Evolutionary conservation across 2,888 invertebrate genomes (phyloP), one percentile per base, ranked within the genome.

Genomic region (Galerucella calmariensis): DNA sequence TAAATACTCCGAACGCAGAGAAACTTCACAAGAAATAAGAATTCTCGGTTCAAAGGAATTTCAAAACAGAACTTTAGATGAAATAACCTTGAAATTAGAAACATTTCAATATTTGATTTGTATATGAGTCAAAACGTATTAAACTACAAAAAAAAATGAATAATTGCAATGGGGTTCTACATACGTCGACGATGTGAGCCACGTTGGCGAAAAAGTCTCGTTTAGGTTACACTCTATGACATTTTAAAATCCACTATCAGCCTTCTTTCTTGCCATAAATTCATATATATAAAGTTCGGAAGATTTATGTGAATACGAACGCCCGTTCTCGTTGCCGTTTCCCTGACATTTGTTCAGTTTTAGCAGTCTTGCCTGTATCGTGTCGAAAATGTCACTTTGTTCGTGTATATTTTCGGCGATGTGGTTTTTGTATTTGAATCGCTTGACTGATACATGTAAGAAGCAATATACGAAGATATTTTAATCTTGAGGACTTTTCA

Each of bases 301-400:
- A 79, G 82, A 84, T 83, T 83, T 83, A 83, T 83, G 81, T 70
- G 81, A 78, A 82, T 81, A 80, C 81, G 79, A 80, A 82, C 79
- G 81, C 78, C 46, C n/a, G 80, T 62, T 79, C 79, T 72, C 67
- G 78, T 68, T 80, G 79, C 72, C 66, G 77, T 56, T 80, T 79
- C 78, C 78, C 78, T 83, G 84, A 84, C 83, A 81, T 84, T 84
- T 83, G 83, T 83, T 82, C 81, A 81, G 83, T 83, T 84, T 83
- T 84, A 83, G 81, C 80, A 83, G 72, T 63, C 78, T 68, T 53
- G 71, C 16, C 24, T 59, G 48, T 67, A 27, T 35, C 58, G 66
- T 71, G 74, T 75, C 69, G 72, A 74, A 76, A 78, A 75, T 74
- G 77, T 76, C 76, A 74, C 70, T 76, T 70, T 46, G 63, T 12